phyloP scores from a whole-genome alignment of 92 coral and sea anemone species.

The Siderastrea radians region DNA sequence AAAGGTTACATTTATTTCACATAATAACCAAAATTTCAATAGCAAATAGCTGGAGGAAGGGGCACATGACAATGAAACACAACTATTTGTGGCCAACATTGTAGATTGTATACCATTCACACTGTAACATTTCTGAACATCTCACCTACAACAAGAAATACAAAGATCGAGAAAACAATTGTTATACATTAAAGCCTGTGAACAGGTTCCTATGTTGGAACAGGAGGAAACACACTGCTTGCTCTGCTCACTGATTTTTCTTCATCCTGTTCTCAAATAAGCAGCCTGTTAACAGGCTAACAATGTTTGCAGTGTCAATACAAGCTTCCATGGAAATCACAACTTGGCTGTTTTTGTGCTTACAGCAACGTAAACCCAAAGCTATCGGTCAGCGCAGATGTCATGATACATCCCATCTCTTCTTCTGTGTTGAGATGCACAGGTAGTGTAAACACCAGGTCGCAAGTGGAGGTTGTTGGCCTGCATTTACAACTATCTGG shows the following conservation, averaged over 20 bases:
- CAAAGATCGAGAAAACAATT: no score
- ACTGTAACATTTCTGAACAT: background rate
- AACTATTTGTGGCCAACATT: conserved; percentile 4
- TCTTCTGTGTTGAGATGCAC: conserved; percentile 21
- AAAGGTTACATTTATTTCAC: background rate
- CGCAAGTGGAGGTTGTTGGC: conserved; percentile 35
- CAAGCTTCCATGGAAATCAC: background rate
- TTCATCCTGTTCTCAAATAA: background rate
- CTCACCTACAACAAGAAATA: background rate
- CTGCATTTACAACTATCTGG: conserved; percentile 29
- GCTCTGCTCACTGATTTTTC: background rate
- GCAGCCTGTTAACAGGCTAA: background rate
- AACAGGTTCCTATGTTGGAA: no score
- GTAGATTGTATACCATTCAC: background rate
- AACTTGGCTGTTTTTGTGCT: background rate
- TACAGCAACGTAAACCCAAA: conserved; percentile 4
- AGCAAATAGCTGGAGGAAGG: conserved; percentile 5
- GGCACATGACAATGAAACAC: background rate
- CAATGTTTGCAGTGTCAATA: background rate
- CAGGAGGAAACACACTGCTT: background rate
- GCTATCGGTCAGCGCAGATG: background rate
- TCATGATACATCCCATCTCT: background rate
- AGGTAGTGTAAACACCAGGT: background rate
- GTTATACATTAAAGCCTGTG: no score
- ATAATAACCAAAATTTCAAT: background rate